Percentiles rank a stretch among this genome's conserved stretches.
These are phyloP conservation scores for Crenuchus spilurus DNA, from an alignment of 2,797 vertebrate genomes.

Conservation along the genomic window DNA sequence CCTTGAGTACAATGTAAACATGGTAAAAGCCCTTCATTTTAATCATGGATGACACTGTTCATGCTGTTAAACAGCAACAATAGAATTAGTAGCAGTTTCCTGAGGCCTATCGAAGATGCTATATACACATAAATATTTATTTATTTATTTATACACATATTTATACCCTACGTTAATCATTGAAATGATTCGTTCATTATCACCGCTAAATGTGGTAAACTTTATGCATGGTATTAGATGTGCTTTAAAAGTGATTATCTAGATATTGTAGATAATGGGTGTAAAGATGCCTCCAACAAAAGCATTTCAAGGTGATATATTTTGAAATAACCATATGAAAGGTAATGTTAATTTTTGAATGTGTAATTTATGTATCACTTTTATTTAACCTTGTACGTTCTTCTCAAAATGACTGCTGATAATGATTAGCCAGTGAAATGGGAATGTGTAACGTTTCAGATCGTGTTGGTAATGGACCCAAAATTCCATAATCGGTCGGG, in stretches of 20 bases:
- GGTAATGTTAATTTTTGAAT: conserved; percentile 42
- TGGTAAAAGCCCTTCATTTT: conserved; percentile 32
- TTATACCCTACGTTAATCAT: conserved; percentile 53
- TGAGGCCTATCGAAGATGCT: conserved; percentile 42
- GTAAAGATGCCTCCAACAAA: conserved; percentile 48
- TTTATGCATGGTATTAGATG: conserved; percentile 51
- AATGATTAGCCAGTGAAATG: neutral
- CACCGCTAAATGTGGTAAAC: conserved; percentile 48
- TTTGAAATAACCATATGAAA: conserved; percentile 39
- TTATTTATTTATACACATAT: conserved; percentile 60
- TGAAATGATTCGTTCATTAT: conserved; percentile 32
- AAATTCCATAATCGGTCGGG: conserved; percentile 54
- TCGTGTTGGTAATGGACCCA: conserved; percentile 22
- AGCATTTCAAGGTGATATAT: conserved; percentile 49
- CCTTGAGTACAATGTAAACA: conserved; percentile 31
- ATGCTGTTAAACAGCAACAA: conserved; percentile 53
- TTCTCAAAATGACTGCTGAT: conserved; percentile 37
- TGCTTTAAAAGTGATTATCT: conserved; percentile 42
- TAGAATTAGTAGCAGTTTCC: conserved; percentile 25
- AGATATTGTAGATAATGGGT: conserved; percentile 45
- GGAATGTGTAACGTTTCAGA: conserved; percentile 25
- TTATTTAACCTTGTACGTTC: conserved; percentile 45
- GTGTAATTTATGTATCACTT: conserved; percentile 50
- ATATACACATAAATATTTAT: conserved; percentile 56
- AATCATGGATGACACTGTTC: conserved; percentile 38